Evolutionary conservation across 2,888 invertebrate species (phyloP).

Genomic region (Macaria liturata): DNA sequence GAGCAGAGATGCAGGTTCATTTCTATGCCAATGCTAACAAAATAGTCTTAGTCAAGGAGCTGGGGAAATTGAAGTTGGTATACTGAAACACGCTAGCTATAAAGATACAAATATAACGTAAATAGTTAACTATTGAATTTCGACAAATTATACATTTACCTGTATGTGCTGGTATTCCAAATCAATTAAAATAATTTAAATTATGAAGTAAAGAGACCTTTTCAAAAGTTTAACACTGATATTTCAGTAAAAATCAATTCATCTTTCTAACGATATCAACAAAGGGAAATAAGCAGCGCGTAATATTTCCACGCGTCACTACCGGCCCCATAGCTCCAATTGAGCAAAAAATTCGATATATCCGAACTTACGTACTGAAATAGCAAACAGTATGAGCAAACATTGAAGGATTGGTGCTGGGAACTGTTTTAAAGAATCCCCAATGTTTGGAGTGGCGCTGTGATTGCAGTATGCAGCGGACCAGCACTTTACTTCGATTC

Average conservation of each 20-base stretch:
- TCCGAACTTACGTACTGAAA: conserved; percentile 18
- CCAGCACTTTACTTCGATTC: conserved; percentile 40
- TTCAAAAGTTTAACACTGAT: no score
- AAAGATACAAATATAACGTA: no score
- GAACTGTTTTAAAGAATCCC: conserved; percentile 47
- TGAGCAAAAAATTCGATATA: conserved; percentile 7
- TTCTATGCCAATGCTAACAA: conserved; percentile 2
- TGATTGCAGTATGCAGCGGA: conserved; percentile 46
- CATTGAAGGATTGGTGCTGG: conserved; percentile 34
- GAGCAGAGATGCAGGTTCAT: no score
- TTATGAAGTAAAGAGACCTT: no score
- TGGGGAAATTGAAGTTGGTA: not conserved
- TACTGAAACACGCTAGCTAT: no score
- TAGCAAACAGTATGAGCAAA: conserved; percentile 21
- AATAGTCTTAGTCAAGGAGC: not conserved
- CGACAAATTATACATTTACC: no score
- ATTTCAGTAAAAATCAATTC: not conserved
- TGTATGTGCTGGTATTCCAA: no score
- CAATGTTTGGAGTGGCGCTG: conserved; percentile 45
- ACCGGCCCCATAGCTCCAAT: conserved; percentile 7
- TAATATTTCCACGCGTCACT: conserved; percentile 7
- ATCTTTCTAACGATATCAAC: not conserved
- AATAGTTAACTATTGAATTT: no score
- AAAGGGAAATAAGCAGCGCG: not conserved
- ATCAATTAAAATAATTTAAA: no score